phyloP scores from a whole-genome alignment of 2,797 vertebrate species.

The Helicolenus hilgendorfi region DNA sequence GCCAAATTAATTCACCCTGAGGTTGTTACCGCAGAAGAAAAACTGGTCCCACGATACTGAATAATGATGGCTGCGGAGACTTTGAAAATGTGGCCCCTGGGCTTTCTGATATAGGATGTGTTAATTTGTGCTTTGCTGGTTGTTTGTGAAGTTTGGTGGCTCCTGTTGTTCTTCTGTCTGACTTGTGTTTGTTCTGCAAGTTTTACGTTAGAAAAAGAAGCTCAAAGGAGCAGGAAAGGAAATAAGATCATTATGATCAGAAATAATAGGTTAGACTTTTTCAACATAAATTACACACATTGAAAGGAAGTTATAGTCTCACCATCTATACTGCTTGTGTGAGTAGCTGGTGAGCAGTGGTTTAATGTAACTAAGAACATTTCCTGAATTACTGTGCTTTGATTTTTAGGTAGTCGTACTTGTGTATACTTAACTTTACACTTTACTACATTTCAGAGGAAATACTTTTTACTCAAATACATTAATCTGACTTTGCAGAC shows the following conservation, averaged over 20 bases:
- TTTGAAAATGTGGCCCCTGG: background rate
- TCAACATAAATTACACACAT: background rate
- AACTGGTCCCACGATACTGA: slow-evolving; percentile 20
- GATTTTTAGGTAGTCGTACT: background rate
- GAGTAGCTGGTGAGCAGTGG: background rate
- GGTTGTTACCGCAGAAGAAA: slow-evolving; percentile 31
- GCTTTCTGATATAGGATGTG: slow-evolving; percentile 11
- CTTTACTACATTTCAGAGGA: background rate
- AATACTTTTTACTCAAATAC: background rate
- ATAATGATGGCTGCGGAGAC: slow-evolving; percentile 45
- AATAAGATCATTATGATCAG: background rate
- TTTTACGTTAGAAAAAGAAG: background rate
- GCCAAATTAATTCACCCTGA: slow-evolving; percentile 19
- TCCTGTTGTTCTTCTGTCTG: background rate
- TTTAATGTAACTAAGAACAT: background rate
- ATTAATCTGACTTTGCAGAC: background rate
- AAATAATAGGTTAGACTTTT: background rate
- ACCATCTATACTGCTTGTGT: background rate
- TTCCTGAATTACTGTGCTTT: background rate
- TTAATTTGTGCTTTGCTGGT: background rate
- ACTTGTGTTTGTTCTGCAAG: background rate
- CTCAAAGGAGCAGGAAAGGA: background rate
- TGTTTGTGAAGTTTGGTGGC: background rate
- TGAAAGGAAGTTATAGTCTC: background rate
- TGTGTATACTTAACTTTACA: background rate